Evolutionary conservation across 1,140 invertebrate species (phyloP), one percentile per base, ranked within the genome.

Genomic region (Drosophila mayri): DNA sequence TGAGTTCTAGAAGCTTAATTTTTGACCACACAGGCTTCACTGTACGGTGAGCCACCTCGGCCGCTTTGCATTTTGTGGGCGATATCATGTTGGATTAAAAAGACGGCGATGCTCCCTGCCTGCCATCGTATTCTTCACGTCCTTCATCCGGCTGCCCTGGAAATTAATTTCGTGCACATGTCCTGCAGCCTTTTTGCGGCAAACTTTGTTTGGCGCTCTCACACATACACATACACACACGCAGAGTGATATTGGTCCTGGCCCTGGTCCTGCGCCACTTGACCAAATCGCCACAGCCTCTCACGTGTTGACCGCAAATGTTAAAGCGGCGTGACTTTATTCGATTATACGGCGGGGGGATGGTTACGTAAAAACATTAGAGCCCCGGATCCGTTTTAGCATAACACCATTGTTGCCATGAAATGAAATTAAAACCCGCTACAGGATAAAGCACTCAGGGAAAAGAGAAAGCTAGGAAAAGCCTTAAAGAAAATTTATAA

Each of bases 81-180:
- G 65, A 87, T 86, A 86, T 86, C 83, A 87, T 86, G 83, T 86
- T 86, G 79, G 83, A 86, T 86, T 86, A 86, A 86, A 72, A 87
- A 79, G 83, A 70, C 41, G 35, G 18, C 30, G 35, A 20, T 30
- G 28, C 41, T 50, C 3, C 67, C 41, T 20, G 28, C 25, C 28
- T 14, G 20, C 71, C 50, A 38, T 32, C n/a, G 35, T 43, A 40
- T 35, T 38, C 47, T 38, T 50, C 32, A 37, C 74, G 64, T 73
- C 59, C 60, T 76, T 54, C 37, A 65, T 81, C 79, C 59, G 49
- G 58, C 58, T 58, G 75, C 58, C 57, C 76, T 86, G 83, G 63
- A 86, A 86, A 86, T 79, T 86, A 87, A 82, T 86, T 87, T 87
- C 76, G 84, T 87, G 80, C 81, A 78, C 84, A 88, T 88, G 84